Evolutionary conservation across 2,113 vertebrate genomes (phyloP).

Genomic region (Hystrix cristata): DNA sequence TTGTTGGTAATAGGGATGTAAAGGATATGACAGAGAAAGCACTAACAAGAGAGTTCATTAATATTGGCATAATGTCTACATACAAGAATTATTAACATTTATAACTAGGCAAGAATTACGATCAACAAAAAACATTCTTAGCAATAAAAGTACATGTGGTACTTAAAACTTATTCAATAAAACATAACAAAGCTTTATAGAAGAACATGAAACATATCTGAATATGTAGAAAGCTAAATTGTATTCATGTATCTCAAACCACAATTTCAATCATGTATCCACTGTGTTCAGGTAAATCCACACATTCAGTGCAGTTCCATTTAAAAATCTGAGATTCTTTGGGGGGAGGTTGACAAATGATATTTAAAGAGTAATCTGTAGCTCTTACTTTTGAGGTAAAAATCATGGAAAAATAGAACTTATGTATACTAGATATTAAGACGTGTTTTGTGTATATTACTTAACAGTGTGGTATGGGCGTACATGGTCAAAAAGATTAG

Average conservation of each 20-base stretch:
- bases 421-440: not conserved
- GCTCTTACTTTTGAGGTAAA: not conserved
- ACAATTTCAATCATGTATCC: not conserved
- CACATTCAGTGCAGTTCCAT: not conserved
- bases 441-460: not conserved
- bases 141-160: not conserved
- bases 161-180: not conserved
- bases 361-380: not conserved
- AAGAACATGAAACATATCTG: not conserved
- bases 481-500: not conserved
- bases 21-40: not conserved
- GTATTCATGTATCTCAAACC: not conserved
- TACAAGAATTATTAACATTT: not conserved
- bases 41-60: not conserved
- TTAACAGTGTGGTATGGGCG: not conserved
- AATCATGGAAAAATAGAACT: not conserved
- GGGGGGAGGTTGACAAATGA: not conserved
- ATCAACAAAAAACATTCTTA: not conserved
- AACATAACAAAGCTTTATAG: not conserved
- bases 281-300: not conserved
- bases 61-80: not conserved
- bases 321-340: not conserved
- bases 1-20: not conserved
- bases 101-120: not conserved
- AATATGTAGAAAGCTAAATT: not conserved